These are phyloP conservation scores for sheep (Ovis aries) DNA, from an alignment of 2,113 vertebrate genomes.

Conservation along the genomic window ARS-UI_Ramb_v3.0 NC_056060.1:65602001-65602500, in stretches of 20 bases:
- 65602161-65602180: not conserved
- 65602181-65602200: not conserved
- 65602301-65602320: not conserved
- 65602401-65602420: not conserved
- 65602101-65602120: not conserved
- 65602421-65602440: not conserved
- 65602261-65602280: not conserved
- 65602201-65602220: not conserved
- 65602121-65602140: not conserved
- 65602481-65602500: not conserved
- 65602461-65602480: not conserved
- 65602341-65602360: not conserved
- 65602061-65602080: not conserved
- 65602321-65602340: fast-evolving
- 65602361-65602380: not conserved
- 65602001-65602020: not conserved
- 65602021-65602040: not conserved
- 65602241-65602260: not conserved
- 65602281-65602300: not conserved
- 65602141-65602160: not conserved
- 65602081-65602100: not conserved
- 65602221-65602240: not conserved
- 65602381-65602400: not conserved
- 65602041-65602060: not conserved
- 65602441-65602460: not conserved